Conservation (phyloP, 1,140 invertebrate species). For the Oedothorax gibbosus region DNA sequence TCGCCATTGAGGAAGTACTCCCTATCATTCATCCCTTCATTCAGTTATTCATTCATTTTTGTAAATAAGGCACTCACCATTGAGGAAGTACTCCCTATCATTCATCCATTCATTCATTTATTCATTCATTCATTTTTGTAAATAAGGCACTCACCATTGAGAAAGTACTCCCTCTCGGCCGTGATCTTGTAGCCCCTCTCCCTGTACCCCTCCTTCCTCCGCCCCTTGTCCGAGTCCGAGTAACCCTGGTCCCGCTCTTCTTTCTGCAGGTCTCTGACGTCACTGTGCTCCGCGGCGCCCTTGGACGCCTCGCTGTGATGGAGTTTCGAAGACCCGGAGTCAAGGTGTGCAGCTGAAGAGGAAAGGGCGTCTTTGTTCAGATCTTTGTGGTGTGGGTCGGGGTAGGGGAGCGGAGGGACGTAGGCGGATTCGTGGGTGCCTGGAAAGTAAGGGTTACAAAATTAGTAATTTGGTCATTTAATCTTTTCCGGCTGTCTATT, state of each 20-base stretch:
- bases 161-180: conserved; percentile 62
- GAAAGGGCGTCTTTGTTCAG: background rate
- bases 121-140: no score
- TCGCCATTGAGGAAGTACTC: no score
- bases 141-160: conserved; percentile 34
- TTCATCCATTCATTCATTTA: no score
- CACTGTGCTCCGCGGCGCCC: conserved; percentile 36
- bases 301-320: conserved; percentile 52
- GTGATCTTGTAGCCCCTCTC: conserved; percentile 64
- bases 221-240: conserved; percentile 59
- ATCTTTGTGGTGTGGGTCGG: background rate
- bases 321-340: background rate
- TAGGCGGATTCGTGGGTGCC: conserved; percentile 16
- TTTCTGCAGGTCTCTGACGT: conserved; percentile 13
- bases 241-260: conserved; percentile 43
- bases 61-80: conserved; percentile 11
- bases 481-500: background rate
- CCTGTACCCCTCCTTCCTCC: conserved; percentile 63
- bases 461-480: background rate
- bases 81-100: conserved; percentile 58
- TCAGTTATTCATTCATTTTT: no score
- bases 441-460: background rate
- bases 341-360: conserved; percentile 11
- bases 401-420: conserved; percentile 17
- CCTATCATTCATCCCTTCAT: no score